Percentiles rank a stretch among this genome's conserved stretches.
Evolutionary conservation across 2,113 vertebrate genomes (phyloP).

Genomic region (Megalops atlanticus): DNA sequence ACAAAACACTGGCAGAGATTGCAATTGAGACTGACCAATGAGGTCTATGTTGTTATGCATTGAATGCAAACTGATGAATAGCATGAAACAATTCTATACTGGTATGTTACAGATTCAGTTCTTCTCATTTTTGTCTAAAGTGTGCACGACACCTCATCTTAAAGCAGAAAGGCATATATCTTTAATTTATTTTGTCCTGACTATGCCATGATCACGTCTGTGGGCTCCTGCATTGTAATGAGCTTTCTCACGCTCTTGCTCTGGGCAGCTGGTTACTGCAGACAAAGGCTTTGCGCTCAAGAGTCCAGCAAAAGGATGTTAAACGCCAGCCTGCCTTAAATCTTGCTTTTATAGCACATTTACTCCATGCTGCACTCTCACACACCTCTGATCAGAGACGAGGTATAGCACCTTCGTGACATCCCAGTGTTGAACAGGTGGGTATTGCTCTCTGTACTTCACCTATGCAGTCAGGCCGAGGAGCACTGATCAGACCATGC

Average conservation of each 20-base stretch:
- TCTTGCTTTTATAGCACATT: background rate
- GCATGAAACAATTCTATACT: background rate
- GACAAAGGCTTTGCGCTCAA: slow-evolving; percentile 4
- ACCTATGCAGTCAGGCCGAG: background rate
- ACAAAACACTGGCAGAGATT: background rate
- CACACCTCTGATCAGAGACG: background rate
- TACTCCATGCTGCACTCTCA: background rate
- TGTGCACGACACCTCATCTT: background rate
- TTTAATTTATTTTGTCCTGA: no score
- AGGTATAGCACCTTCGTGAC: background rate
- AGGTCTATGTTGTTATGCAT: background rate
- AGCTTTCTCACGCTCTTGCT: background rate
- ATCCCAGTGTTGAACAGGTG: background rate
- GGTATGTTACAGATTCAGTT: background rate
- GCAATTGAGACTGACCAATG: background rate
- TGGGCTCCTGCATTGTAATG: background rate
- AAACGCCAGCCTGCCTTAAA: background rate
- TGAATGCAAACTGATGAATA: background rate
- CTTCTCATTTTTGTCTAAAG: background rate
- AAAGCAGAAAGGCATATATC: no score
- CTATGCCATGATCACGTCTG: no score
- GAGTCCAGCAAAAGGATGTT: background rate
- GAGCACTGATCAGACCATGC: no score
- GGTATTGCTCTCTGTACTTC: background rate
- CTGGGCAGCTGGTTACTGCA: background rate